These are phyloP conservation scores for Paradoxurus hermaphroditus DNA, from an alignment of 2,113 vertebrate genomes.

Conservation along the genomic window DNA sequence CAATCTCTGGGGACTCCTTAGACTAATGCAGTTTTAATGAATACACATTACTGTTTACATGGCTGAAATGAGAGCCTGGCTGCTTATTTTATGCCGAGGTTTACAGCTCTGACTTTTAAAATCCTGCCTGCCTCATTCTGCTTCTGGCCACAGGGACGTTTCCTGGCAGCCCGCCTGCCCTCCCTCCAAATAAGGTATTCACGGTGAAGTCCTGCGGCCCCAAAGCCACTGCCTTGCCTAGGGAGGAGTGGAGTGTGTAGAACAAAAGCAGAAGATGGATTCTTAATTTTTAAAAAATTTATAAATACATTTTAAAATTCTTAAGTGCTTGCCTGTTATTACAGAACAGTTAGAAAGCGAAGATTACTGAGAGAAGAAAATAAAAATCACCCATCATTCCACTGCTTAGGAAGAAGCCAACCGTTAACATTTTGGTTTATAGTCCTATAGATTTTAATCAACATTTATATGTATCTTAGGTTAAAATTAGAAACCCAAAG, in stretches of 20 bases:
- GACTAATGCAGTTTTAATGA: conserved; percentile 73
- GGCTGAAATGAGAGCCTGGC: conserved; percentile 31
- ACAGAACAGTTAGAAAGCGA: neutral
- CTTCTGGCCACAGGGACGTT: neutral
- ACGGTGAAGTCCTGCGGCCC: neutral
- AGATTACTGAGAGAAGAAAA: neutral
- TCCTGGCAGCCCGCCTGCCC: neutral
- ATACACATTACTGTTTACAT: conserved; percentile 64
- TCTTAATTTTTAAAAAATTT: neutral
- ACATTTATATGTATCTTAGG: neutral
- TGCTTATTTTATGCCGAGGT: conserved; percentile 47
- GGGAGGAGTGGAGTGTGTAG: neutral
- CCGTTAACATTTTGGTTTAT: neutral
- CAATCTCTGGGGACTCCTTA: conserved; percentile 51
- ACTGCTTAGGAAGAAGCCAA: neutral
- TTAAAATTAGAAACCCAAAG: conserved; percentile 11
- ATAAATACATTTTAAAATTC: neutral
- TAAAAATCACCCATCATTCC: neutral
- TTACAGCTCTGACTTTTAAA: conserved; percentile 49
- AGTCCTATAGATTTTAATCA: neutral
- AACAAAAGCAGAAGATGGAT: neutral
- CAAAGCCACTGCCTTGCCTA: neutral
- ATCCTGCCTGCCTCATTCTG: neutral
- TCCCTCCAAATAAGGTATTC: conserved; percentile 54
- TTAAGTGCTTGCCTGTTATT: neutral